phyloP scores from a whole-genome alignment of 2,888 invertebrate genomes.

The Drepanosiphum platanoidis region DNA sequence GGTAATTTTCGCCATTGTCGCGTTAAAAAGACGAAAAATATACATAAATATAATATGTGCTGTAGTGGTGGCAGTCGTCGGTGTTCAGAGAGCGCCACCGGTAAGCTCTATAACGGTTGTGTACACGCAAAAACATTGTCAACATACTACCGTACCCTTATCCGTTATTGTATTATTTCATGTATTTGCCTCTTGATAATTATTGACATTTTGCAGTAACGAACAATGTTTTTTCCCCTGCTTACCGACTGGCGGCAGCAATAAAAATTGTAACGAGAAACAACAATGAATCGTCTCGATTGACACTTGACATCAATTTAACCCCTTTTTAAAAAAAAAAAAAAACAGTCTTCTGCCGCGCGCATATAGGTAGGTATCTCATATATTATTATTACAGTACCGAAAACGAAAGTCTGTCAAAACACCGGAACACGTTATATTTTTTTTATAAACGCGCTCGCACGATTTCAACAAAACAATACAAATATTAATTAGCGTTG shows the following conservation, averaged over 20 bases:
- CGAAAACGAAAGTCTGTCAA: not conserved
- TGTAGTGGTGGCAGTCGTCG: too few relatives aligned
- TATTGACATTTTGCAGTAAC: not conserved
- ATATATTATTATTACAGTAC: too few relatives aligned
- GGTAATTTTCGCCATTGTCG: not conserved
- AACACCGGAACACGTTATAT: not conserved
- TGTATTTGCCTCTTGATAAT: not conserved
- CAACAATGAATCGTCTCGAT: constrained; percentile 16
- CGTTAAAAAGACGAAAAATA: not conserved
- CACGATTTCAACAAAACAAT: not conserved
- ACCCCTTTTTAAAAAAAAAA: not conserved
- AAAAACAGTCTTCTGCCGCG: not conserved
- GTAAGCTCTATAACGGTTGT: not conserved
- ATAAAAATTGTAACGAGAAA: not conserved
- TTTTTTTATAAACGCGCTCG: not conserved
- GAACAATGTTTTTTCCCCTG: not conserved
- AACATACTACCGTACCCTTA: not conserved
- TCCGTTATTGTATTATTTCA: not conserved
- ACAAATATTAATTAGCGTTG: not conserved
- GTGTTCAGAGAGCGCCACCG: not conserved
- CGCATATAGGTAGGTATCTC: too few relatives aligned
- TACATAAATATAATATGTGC: too few relatives aligned
- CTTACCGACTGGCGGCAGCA: not conserved
- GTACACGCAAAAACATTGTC: not conserved
- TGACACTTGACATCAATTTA: constrained; percentile 25